These are phyloP conservation scores for Diadumene lineata DNA, from an alignment of 92 coral and sea anemone species.

Conservation along the genomic window DNA sequence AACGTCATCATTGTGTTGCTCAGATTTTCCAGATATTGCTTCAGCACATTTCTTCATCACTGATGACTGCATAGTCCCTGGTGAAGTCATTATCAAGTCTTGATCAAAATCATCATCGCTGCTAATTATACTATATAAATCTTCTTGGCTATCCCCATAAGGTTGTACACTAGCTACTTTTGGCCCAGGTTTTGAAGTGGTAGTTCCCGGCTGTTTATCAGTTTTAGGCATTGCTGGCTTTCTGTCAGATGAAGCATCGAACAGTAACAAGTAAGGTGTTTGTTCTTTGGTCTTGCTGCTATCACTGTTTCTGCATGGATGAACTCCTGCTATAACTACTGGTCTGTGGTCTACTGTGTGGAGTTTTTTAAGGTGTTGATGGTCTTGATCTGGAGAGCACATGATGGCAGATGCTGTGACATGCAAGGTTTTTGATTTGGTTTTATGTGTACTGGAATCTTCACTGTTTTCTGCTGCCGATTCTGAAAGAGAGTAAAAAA, in stretches of 20 bases:
- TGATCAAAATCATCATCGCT: conserved; percentile 56
- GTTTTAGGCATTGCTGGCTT: conserved; percentile 3
- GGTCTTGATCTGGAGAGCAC: conserved; percentile 52
- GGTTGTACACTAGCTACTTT: conserved; percentile 31
- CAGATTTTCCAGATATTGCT: conserved; percentile 63
- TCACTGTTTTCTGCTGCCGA: background rate
- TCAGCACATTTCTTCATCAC: conserved; percentile 77
- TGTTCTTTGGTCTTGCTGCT: background rate
- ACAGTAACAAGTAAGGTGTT: conserved; percentile 55
- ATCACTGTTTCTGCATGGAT: conserved; percentile 5
- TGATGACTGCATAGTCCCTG: conserved; percentile 71
- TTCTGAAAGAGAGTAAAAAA: conserved; percentile 2
- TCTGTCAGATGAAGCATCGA: conserved; percentile 58
- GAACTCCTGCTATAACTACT: conserved; percentile 62
- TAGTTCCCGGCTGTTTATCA: conserved; percentile 8
- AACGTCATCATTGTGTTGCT: conserved; percentile 35
- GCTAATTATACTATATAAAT: conserved; percentile 39
- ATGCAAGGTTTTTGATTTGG: conserved; percentile 14
- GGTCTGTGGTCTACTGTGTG: conserved; percentile 54
- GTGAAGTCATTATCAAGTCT: conserved; percentile 30
- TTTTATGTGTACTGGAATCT: background rate
- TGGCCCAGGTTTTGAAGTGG: conserved; percentile 24
- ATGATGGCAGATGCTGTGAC: conserved; percentile 31
- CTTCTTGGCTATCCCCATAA: conserved; percentile 44
- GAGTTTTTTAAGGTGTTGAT: conserved; percentile 35